Base-by-base conservation (phyloP, 2,888 invertebrate species). In the Sisyra nigra region DNA sequence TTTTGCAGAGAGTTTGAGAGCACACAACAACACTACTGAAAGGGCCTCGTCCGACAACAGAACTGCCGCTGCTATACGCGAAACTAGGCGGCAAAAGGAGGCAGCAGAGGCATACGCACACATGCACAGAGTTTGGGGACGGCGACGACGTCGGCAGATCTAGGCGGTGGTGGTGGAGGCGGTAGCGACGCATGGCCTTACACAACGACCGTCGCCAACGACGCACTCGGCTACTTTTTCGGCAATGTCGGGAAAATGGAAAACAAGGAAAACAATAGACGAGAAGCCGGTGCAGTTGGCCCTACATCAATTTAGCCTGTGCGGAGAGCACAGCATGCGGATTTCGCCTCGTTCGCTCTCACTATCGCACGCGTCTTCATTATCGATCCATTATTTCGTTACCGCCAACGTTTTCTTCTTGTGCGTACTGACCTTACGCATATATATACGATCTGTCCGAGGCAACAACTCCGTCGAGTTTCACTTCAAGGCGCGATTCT, bases 381-480 rank as follows among this genome's bases (percentile, higher is more conserved):
- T 24, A 24, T 24, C 24, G 24, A 24, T 24, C 24, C 24, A 24
- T 24, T 7, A 24, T 24, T 24, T 24, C 7, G 24, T 24, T 24
- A 24, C 24, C 24, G 24, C 24, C 24, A 24, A 24, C 17, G 35
- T 35, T 2, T n/a, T 8, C 8, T 24, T 13, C 10, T 38, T 13
- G 38, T 38, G 40, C 40, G 40, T 40, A 40, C 40, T 40, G 40
- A 40, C 40, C 40, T 40, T 31, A 40, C 40, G 30, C 40, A 40
- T 40, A 31, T 31, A 40, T 31, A 40, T 14, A 37, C 19, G 18
- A 18, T 37, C 37, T 37, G 37, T 37, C 37, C 37, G 37, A 37
- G 37, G 19, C 24, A 24, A 24, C 24, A 24, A 24, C 24, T 24
- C 24, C 24, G 24, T 24, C 24, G 24, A 24, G 24, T 24, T 24